Evolutionary conservation across 35 echinoderm and acorn worm species (phyloP).

Genomic region (Holothuria glaberrima): DNA sequence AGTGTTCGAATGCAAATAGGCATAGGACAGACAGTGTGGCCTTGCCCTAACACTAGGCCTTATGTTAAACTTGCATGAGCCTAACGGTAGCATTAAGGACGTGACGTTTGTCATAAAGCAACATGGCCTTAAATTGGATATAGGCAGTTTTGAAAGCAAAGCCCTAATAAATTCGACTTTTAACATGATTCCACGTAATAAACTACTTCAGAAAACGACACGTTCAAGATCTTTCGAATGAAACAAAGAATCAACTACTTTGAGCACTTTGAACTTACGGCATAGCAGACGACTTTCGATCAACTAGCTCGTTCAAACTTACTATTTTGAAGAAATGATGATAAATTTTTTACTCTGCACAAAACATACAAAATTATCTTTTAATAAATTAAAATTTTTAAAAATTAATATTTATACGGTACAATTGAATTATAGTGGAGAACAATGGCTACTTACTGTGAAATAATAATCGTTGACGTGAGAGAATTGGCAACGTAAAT

Average conservation of each 20-base stretch:
- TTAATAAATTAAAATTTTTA: background rate
- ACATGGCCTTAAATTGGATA: background rate
- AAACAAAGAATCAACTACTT: too few relatives aligned
- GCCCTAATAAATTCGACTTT: background rate
- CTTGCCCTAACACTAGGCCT: background rate
- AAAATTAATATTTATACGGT: too few relatives aligned
- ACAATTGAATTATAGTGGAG: too few relatives aligned
- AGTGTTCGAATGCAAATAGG: too few relatives aligned
- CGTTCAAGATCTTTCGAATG: too few relatives aligned
- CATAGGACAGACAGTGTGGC: background rate
- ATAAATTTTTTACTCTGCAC: too few relatives aligned
- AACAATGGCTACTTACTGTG: too few relatives aligned
- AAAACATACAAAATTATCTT: background rate
- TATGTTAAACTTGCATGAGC: background rate
- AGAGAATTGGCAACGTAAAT: background rate
- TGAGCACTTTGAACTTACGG: background rate
- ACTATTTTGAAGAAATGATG: too few relatives aligned
- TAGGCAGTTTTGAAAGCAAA: background rate
- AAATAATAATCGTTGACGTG: too few relatives aligned
- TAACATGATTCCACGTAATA: background rate
- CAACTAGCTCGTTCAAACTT: background rate
- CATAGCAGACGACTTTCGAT: slow-evolving; percentile 1
- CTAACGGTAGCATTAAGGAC: background rate
- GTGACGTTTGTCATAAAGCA: background rate
- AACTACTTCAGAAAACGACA: too few relatives aligned